These are phyloP conservation scores for Lophochroa leadbeateri DNA, from an alignment of 2,113 vertebrate species.

Conservation along the genomic window DNA sequence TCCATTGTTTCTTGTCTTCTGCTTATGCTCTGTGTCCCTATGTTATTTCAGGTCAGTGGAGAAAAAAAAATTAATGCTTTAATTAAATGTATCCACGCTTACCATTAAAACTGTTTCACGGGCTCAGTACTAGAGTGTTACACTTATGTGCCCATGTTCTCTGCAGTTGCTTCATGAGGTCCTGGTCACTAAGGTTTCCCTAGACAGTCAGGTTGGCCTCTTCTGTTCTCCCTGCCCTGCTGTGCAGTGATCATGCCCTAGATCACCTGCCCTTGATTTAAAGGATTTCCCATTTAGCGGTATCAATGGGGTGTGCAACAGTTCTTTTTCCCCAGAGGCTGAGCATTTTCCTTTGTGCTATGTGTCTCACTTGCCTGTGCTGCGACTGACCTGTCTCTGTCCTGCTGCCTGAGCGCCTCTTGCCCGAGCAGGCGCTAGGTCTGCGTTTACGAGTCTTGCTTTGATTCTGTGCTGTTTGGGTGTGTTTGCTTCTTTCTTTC, in stretches of 20 bases:
- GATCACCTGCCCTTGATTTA: neutral
- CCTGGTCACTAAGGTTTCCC: neutral
- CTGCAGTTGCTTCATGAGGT: neutral
- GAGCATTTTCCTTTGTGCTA: fast-evolving
- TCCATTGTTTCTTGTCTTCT: neutral
- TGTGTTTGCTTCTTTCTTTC: neutral
- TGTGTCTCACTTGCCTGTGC: neutral
- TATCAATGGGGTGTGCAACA: neutral
- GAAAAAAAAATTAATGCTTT: neutral
- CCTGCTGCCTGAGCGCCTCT: neutral
- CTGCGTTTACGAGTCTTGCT: neutral
- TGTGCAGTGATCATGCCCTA: fast-evolving
- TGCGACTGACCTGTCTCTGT: neutral
- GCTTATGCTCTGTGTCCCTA: neutral
- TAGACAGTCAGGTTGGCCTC: neutral
- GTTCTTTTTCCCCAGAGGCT: neutral
- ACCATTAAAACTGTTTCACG: neutral
- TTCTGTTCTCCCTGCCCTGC: neutral
- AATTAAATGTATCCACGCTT: neutral
- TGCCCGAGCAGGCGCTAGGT: fast-evolving
- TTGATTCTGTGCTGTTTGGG: neutral
- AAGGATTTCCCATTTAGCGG: neutral
- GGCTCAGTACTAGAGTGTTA: neutral
- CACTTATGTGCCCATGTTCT: fast-evolving
- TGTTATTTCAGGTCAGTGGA: neutral